phyloP scores from a whole-genome alignment of 2,888 invertebrate species.

The Acanthococcus lagerstroemiae region DNA sequence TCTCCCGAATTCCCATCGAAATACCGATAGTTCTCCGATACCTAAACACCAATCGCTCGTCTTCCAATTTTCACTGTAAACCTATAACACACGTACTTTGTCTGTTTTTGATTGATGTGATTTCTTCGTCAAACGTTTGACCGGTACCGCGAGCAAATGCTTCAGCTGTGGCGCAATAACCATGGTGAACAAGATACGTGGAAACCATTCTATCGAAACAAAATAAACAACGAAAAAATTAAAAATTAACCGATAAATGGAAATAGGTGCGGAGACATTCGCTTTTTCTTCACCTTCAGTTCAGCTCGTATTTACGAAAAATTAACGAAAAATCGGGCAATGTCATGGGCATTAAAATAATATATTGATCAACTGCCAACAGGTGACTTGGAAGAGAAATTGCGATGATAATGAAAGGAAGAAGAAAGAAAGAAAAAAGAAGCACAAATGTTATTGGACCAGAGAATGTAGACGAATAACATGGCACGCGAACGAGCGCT shows the following conservation, averaged over 20 bases:
- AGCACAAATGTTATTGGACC: too few relatives aligned
- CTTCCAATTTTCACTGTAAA: too few relatives aligned
- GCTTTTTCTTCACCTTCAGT: background rate
- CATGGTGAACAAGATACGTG: constrained; percentile 94
- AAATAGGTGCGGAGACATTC: background rate
- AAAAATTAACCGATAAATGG: background rate
- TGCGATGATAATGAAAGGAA: background rate
- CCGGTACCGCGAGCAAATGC: constrained; percentile 85
- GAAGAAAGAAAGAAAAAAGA: background rate
- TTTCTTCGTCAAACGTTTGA: constrained; percentile 82
- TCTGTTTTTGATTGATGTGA: constrained; percentile 87
- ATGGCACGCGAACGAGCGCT: too few relatives aligned
- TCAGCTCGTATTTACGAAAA: background rate
- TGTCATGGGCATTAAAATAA: background rate
- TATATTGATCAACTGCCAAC: background rate
- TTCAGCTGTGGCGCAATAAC: constrained; percentile 92
- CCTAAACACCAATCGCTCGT: too few relatives aligned
- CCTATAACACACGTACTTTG: constrained; percentile 79
- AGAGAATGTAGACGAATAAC: too few relatives aligned
- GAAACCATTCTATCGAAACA: constrained; percentile 71
- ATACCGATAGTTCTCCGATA: too few relatives aligned
- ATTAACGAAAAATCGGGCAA: background rate
- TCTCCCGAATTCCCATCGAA: too few relatives aligned
- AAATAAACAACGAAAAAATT: background rate
- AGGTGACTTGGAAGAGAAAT: background rate